phyloP scores from a whole-genome alignment of 2,113 vertebrate species.

The Galemys pyrenaicus region DNA sequence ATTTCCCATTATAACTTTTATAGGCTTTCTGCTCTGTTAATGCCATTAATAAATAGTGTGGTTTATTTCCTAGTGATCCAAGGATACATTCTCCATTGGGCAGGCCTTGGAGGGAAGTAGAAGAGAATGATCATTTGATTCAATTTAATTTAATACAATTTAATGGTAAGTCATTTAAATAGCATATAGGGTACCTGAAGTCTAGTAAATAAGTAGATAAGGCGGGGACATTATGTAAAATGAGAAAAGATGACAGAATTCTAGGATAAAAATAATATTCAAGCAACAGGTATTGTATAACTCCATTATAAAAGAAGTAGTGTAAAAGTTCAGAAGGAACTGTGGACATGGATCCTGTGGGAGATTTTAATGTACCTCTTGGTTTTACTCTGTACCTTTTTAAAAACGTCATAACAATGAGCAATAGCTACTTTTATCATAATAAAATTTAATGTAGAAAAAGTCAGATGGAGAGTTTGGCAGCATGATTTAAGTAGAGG shows the following conservation, averaged over 20 bases:
- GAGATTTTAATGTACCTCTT: neutral
- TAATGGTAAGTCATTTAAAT: neutral
- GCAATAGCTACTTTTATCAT: neutral
- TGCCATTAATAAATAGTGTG: neutral
- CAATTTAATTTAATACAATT: neutral
- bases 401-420: neutral
- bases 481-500: neutral
- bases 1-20: conserved; percentile 14
- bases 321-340: neutral
- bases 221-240: neutral
- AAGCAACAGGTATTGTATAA: neutral
- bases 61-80: conserved; percentile 24
- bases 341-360: neutral
- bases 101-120: neutral
- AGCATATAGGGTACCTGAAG: neutral
- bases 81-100: neutral
- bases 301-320: neutral
- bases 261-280: neutral
- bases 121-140: neutral
- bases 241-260: neutral
- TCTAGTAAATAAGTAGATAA: neutral
- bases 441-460: neutral
- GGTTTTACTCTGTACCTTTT: neutral
- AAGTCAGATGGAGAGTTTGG: neutral
- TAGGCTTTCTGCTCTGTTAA: neutral